Conservation (phyloP, 1,140 invertebrate species). For the Venturia canescens region DNA sequence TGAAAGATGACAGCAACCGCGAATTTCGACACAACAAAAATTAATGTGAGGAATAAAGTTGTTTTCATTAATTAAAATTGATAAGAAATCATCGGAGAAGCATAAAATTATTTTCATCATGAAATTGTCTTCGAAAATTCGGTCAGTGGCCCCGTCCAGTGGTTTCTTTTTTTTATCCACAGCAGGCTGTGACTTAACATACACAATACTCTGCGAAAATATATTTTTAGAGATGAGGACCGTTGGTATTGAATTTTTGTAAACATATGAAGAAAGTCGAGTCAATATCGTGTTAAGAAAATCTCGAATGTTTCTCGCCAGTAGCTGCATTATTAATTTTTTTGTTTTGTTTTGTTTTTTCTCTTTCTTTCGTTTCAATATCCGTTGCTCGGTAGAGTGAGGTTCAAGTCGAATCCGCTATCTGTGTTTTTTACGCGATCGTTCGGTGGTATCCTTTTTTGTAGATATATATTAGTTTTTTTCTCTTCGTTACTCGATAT, state of each 20-base stretch:
- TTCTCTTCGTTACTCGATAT: background rate
- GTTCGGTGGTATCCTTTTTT: conserved; percentile 15
- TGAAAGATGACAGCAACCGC: too few relatives aligned
- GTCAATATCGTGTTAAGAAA: background rate
- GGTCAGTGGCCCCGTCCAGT: conserved; percentile 26
- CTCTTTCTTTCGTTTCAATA: background rate
- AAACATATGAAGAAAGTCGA: background rate
- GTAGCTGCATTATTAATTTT: background rate
- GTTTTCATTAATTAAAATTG: too few relatives aligned
- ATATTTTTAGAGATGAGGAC: conserved; percentile 24
- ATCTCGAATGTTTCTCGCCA: background rate
- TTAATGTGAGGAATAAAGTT: too few relatives aligned
- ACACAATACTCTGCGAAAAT: background rate
- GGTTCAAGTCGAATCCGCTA: background rate
- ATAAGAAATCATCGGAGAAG: too few relatives aligned
- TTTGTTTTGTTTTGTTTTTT: background rate
- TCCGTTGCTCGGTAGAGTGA: background rate
- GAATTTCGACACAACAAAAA: too few relatives aligned
- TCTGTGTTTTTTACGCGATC: conserved; percentile 13
- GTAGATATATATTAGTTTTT: conserved; percentile 12
- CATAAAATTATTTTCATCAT: too few relatives aligned
- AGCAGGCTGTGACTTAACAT: background rate
- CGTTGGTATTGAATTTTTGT: background rate
- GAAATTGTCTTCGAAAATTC: too few relatives aligned
- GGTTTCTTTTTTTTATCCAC: background rate